Base-by-base conservation (phyloP, 2,888 invertebrate genomes). In the Corythucha ciliata region DNA sequence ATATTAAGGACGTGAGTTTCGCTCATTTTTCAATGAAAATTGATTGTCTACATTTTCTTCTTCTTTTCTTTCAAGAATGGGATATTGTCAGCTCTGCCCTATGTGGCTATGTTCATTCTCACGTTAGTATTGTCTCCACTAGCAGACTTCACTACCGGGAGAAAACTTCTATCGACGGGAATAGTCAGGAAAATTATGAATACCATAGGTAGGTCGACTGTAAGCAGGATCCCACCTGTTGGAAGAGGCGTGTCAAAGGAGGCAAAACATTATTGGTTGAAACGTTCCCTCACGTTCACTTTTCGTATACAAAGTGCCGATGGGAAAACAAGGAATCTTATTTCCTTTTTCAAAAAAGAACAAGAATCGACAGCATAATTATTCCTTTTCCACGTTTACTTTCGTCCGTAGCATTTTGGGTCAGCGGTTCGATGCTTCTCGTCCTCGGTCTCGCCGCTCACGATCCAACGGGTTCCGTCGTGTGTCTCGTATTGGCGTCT, bases 71-170 rank as follows among this genome's bases (percentile, higher is more conserved):
- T 66, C 16, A 66, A 79, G 75, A 83, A 81, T 61, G 81, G 82
- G 4, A 60, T 79, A 5, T 65, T 83, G 0, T 83, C 83, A 0
- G 77, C 82, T 0, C 64, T 83, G 22, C 85, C 85, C 0, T 87
- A 88, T 64, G 68, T 85, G 21, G 74, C 75, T 0, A 81, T 85
- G 71, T 85, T 80, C 73, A 53, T 80, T 10, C 66, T 82, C 39
- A 81, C 82, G 60, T 81, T 84, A 60, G 72, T 80, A 0, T 77
- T 83, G 67, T 82, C 84, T 4, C 74, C 72, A 27, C 63, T 77
- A 44, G 79, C 83, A 0, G 82, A 84, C 60, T 64, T 72, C 45
- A 66, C 78, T 1, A 73, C 79, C 22, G 72, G 69, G 29, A 73
- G 68, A n/a, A 69, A 73, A 2, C 68, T 74, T 60, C 61, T 79